phyloP scores from a whole-genome alignment of 2,113 vertebrate species.

The Trogon melanurus region DNA sequence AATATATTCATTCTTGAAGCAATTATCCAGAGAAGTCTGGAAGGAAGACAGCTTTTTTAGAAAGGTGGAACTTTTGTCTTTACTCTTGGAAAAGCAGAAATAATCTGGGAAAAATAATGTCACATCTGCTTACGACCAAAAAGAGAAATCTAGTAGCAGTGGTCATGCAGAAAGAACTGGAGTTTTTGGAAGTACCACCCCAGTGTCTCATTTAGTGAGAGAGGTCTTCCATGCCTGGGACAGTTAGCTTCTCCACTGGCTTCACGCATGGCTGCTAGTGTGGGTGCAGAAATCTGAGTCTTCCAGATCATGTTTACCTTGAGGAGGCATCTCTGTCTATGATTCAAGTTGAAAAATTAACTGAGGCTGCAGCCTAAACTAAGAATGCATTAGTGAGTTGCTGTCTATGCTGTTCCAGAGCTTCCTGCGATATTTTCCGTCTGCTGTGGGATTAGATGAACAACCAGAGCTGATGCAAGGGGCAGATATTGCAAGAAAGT shows the following conservation, averaged over 20 bases:
- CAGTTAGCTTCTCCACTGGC: not conserved
- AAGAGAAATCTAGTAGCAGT: not conserved
- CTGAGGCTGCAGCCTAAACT: not conserved
- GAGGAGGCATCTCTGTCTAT: not conserved
- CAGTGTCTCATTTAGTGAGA: not conserved
- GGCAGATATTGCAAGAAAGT: not conserved
- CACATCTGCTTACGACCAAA: not conserved
- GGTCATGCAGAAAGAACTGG: not conserved
- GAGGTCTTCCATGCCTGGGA: rapidly evolving
- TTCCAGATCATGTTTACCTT: not conserved
- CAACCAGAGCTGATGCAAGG: not conserved
- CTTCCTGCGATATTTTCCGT: not conserved
- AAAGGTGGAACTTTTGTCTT: not conserved
- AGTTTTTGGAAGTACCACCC: not conserved
- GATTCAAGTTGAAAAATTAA: not conserved
- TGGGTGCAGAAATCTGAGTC: no score
- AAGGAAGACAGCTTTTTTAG: not conserved
- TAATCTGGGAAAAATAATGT: not conserved
- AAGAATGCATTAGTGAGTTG: not conserved
- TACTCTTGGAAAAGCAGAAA: not conserved
- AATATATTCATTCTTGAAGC: not conserved
- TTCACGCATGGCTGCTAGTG: rapidly evolving
- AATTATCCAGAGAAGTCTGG: not conserved
- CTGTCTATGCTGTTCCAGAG: not conserved
- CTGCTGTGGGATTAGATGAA: not conserved